These are phyloP conservation scores for Toxonevra muliebris DNA, from an alignment of 2,888 invertebrate species.

Conservation along the genomic window DNA sequence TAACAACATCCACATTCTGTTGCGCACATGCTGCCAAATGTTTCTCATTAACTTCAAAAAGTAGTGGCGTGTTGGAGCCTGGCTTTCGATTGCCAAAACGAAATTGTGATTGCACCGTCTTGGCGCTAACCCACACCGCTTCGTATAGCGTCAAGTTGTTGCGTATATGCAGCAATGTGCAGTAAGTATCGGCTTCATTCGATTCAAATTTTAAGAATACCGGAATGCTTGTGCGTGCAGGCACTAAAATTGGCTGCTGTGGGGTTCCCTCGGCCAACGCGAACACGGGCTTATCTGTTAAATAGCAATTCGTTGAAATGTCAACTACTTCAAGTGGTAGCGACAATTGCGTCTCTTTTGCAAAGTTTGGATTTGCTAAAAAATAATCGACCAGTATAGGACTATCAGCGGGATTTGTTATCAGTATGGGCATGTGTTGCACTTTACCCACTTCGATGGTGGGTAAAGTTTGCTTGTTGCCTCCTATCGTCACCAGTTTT, in stretches of 20 bases:
- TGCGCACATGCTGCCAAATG: slow-evolving; percentile 60
- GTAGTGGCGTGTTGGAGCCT: slow-evolving; percentile 76
- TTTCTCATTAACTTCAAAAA: slow-evolving; percentile 77
- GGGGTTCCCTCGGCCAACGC: slow-evolving; percentile 48
- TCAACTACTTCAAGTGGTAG: slow-evolving; percentile 62
- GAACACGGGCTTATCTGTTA: slow-evolving; percentile 61
- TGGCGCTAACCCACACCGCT: slow-evolving; percentile 81
- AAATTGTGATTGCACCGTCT: slow-evolving; percentile 87
- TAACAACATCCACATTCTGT: not conserved
- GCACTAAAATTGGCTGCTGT: slow-evolving; percentile 51
- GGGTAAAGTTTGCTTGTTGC: slow-evolving; percentile 53
- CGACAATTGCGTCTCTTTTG: slow-evolving; percentile 55
- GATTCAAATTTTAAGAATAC: slow-evolving; percentile 59
- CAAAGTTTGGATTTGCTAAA: slow-evolving; percentile 56
- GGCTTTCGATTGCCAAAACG: slow-evolving; percentile 88
- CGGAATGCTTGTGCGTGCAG: slow-evolving; percentile 50
- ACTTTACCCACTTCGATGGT: slow-evolving; percentile 60
- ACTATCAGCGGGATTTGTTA: slow-evolving; percentile 60
- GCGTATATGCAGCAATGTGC: slow-evolving; percentile 68
- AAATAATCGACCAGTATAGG: slow-evolving; percentile 58
- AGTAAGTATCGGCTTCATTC: slow-evolving; percentile 55
- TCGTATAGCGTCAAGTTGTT: slow-evolving; percentile 95
- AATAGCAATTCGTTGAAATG: slow-evolving; percentile 55
- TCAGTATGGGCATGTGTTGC: slow-evolving; percentile 54
- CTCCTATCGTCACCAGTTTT: slow-evolving; percentile 51